Percentiles rank a stretch among this genome's conserved stretches.
phyloP scores from a whole-genome alignment of 2,797 vertebrate genomes.

The Rhadinocentrus ornatus region DNA sequence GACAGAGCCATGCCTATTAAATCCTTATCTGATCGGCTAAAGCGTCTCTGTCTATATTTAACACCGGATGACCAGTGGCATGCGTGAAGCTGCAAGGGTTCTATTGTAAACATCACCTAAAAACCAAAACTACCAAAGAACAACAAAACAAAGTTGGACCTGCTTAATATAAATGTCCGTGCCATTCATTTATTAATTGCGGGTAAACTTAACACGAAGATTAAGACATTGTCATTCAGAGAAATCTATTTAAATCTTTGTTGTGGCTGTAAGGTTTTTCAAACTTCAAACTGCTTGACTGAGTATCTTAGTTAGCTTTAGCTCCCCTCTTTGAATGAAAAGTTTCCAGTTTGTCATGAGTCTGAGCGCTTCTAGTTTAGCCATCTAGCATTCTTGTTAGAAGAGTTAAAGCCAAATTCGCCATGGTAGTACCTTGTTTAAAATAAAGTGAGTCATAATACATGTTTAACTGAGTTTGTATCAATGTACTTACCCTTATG shows the following conservation, averaged over 20 bases:
- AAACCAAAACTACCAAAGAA: not conserved
- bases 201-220: conserved; percentile 1
- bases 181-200: not conserved
- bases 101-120: not conserved
- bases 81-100: not conserved
- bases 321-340: conserved; percentile 24
- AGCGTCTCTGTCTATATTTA: conserved; percentile 63
- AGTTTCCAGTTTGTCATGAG: not conserved
- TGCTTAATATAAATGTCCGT: not conserved
- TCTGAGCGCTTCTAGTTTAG: not conserved
- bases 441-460: not conserved
- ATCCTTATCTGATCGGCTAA: conserved; percentile 48
- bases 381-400: not conserved
- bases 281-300: not conserved
- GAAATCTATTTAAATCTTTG: conserved; percentile 13
- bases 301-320: not conserved
- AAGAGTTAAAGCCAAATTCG: not conserved
- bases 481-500: conserved; percentile 90
- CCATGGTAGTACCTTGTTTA: not conserved
- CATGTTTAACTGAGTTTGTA: conserved; percentile 7
- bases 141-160: not conserved
- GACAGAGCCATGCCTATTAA: conserved; percentile 17
- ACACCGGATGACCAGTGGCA: conserved; percentile 26
- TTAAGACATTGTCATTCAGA: conserved; percentile 42
- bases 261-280: not conserved